These are phyloP conservation scores for Pelosia muscerda DNA, from an alignment of 2,888 invertebrate species.

Conservation along the genomic window DNA sequence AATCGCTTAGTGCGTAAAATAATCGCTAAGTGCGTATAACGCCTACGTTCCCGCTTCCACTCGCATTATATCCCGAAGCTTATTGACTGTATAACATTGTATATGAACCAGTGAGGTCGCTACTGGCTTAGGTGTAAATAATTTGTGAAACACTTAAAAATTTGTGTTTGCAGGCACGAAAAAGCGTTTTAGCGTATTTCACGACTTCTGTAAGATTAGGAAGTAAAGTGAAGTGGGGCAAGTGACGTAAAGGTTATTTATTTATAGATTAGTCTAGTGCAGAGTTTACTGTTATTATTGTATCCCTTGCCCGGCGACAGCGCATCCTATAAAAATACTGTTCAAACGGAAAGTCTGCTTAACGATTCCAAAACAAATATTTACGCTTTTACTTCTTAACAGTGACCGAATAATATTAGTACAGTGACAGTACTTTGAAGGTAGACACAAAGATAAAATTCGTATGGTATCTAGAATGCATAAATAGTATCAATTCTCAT, in stretches of 20 bases:
- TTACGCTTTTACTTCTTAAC: not conserved
- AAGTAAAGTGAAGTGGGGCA: constrained; percentile 22
- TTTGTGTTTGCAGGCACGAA: constrained; percentile 44
- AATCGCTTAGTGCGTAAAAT: not conserved
- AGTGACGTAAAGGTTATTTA: constrained; percentile 19
- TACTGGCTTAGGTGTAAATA: constrained; percentile 56
- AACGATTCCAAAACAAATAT: constrained; percentile 1
- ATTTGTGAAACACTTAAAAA: constrained; percentile 57
- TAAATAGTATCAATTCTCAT: too few species aligned
- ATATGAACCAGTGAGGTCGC: constrained; percentile 47
- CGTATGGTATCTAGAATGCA: too few species aligned
- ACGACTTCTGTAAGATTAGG: constrained; percentile 42
- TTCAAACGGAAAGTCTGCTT: not conserved
- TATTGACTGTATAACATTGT: constrained; percentile 35
- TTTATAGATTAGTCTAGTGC: constrained; percentile 14
- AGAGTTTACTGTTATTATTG: not conserved
- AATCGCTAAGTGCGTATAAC: constrained; percentile 1
- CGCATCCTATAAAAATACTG: not conserved
- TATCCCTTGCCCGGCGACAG: not conserved
- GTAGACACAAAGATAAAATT: too few species aligned
- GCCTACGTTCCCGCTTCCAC: constrained; percentile 20
- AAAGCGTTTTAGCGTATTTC: constrained; percentile 43
- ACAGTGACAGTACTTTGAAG: not conserved
- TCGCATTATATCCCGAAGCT: constrained; percentile 1
- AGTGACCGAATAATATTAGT: not conserved